Evolutionary conservation across 2,888 invertebrate species (phyloP).

Genomic region (Lithodes maja): DNA sequence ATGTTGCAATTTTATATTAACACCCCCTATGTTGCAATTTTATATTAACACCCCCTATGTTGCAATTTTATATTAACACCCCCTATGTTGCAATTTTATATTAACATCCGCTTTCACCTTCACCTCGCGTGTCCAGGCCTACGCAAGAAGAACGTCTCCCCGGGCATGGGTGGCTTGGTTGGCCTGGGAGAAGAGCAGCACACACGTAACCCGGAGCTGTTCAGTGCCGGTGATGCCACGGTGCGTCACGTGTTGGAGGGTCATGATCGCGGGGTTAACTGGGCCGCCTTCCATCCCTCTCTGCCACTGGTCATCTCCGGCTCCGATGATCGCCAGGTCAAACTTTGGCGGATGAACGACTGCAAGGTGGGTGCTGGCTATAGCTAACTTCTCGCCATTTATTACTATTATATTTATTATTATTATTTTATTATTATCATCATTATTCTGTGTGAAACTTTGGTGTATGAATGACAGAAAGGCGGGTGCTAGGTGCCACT

Average conservation of each 20-base stretch:
- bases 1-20: no score
- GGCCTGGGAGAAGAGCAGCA: conserved; percentile 82
- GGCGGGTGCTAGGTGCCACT: no score
- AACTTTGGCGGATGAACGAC: conserved; percentile 99
- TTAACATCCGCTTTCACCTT: no score
- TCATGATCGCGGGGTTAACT: conserved; percentile 98
- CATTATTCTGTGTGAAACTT: no score
- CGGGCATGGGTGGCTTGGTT: conserved; percentile 91
- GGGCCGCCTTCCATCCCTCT: conserved; percentile 97
- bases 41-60: not conserved
- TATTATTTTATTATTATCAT: no score
- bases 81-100: not conserved
- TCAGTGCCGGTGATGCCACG: conserved; percentile 95
- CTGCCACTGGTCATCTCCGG: conserved; percentile 97
- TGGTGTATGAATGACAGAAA: no score
- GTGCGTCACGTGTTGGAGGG: conserved; percentile 94
- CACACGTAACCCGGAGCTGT: conserved; percentile 84
- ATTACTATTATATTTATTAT: no score
- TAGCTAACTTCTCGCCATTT: no score
- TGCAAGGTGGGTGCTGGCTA: conserved; percentile 80
- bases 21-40: conserved; percentile 5
- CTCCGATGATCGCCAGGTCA: conserved; percentile 98
- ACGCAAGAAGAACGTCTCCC: conserved; percentile 97
- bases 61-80: not conserved
- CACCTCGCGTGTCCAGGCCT: conserved; percentile 77